A percentile compares a stretch with the other conserved stretches of the same genome.
Conservation (phyloP, 64 coral and sea anemone genomes). For the Montipora cactus region DNA sequence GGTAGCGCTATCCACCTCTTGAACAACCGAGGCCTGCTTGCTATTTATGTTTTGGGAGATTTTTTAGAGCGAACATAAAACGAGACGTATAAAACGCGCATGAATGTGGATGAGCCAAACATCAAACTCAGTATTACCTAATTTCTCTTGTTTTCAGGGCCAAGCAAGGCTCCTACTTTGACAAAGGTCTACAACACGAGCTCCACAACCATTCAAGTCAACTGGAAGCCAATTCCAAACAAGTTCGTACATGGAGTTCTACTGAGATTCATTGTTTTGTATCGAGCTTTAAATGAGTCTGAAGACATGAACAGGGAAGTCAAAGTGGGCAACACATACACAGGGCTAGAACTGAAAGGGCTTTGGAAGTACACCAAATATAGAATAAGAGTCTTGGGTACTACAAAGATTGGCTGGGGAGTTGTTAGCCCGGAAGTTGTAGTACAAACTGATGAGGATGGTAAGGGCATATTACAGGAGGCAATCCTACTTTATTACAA, state of each 20-base stretch:
- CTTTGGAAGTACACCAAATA: conserved; percentile 87
- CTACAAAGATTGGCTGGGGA: conserved; percentile 77
- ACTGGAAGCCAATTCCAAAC: conserved; percentile 58
- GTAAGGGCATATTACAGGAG: conserved; percentile 31
- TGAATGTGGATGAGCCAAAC: background rate
- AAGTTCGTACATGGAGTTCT: conserved; percentile 74
- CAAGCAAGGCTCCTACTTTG: conserved; percentile 81
- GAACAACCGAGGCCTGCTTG: too few relatives aligned
- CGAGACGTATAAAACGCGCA: too few relatives aligned
- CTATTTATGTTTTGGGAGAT: too few relatives aligned
- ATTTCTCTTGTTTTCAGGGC: conserved; percentile 34
- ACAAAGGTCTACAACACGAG: conserved; percentile 66
- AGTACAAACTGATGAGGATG: conserved; percentile 85
- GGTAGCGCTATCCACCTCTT: too few relatives aligned
- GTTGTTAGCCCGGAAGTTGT: conserved; percentile 67
- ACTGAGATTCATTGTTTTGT: conserved; percentile 76
- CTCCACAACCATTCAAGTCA: conserved; percentile 78
- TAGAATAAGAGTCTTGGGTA: conserved; percentile 83
- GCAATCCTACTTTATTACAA: too few relatives aligned
- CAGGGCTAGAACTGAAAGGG: conserved; percentile 38
- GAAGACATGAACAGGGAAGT: conserved; percentile 45
- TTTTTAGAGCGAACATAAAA: too few relatives aligned
- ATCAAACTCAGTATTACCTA: background rate
- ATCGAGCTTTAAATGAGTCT: conserved; percentile 81
- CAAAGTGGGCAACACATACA: conserved; percentile 2